Evolutionary conservation across 2,888 invertebrate genomes (phyloP), one percentile per base, ranked within the genome.

Genomic region (Drosophila multiciliata): DNA sequence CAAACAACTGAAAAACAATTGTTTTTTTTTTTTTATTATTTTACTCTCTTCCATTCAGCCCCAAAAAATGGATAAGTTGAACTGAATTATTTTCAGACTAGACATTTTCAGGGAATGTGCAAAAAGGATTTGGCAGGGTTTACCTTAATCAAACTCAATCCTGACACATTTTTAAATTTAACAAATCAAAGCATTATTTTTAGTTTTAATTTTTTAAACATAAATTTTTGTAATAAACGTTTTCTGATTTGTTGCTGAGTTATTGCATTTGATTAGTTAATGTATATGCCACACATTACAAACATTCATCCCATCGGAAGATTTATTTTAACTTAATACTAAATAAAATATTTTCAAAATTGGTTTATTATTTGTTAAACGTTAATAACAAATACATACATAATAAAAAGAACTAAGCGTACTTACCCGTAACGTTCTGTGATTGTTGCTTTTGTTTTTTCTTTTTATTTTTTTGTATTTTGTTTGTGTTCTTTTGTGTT

Each of bases 391-490:
- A 42, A 20, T 26, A 12, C 17, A 57, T 61, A 36, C 15, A 15
- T 45, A 45, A 45, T 45, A 23, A 15, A 15, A 45, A 45, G 15
- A 9, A 45, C 23, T 45, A 15, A 45, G 12, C 32, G 33, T 23
- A 64, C 72, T 72, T 33, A 72, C 72, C 73, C 50, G 40, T 67
- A 48, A 33, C 35, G 20, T 65, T 35, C 5, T 55, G 33, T 26
- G 26, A 33, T 45, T 54, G 20, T 59, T 59, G 9, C 2, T 23
- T 23, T 45, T 40, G 40, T n/a, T 40, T n/a, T 11, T 8, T 45
- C 23, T 15, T 15, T 23, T 15, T 15, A 20, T 52, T 20, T 33
- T 26, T 26, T 29, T 8, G 54, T 26, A 15, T 8, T 8, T 35
- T 74, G n/a, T 45, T 38, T 35, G 23, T 45, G 7, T 38, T 40